These are phyloP conservation scores for Nemapogon koenigi DNA, from an alignment of 2,888 invertebrate genomes.

Conservation along the genomic window DNA sequence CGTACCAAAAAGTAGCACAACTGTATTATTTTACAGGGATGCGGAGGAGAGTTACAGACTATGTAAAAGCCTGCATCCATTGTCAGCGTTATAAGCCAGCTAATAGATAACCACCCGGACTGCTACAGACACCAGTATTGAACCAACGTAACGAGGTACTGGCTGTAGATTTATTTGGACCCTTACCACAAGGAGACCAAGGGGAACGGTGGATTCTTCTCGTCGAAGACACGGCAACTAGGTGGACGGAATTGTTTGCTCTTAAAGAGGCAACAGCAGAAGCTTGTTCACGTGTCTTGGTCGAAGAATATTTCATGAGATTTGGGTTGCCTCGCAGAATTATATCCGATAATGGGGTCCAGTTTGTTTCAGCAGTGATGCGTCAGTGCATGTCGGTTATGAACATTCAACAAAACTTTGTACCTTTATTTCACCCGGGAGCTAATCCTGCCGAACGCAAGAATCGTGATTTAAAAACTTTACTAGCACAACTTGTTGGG, in stretches of 20 bases:
- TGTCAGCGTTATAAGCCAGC: too few relatives aligned
- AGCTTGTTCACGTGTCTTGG: constrained; percentile 7
- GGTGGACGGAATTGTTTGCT: constrained; percentile 13
- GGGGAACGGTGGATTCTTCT: constrained; percentile 12
- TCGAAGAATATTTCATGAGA: constrained; percentile 13
- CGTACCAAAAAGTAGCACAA: too few relatives aligned
- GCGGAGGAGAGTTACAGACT: too few relatives aligned
- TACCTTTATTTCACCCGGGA: constrained; percentile 11
- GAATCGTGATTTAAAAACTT: constrained; percentile 10
- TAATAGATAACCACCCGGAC: constrained; percentile 4
- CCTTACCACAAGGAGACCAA: constrained; percentile 11
- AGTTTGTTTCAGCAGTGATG: constrained; percentile 24
- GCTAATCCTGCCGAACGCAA: constrained; percentile 10
- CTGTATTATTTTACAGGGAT: too few relatives aligned
- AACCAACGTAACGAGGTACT: constrained; percentile 1
- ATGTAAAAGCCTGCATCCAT: too few relatives aligned
- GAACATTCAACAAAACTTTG: constrained; percentile 9
- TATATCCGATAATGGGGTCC: constrained; percentile 24
- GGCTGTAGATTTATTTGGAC: constrained; percentile 10
- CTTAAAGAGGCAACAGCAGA: constrained; percentile 12
- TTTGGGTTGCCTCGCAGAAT: constrained; percentile 23
- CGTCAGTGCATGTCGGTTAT: constrained; percentile 19
- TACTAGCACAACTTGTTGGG: constrained; percentile 6
- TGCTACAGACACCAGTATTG: constrained; percentile 1
- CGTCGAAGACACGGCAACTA: constrained; percentile 12